phyloP scores from a whole-genome alignment of 2,888 invertebrate genomes.

The Platycnemis pennipes region DNA sequence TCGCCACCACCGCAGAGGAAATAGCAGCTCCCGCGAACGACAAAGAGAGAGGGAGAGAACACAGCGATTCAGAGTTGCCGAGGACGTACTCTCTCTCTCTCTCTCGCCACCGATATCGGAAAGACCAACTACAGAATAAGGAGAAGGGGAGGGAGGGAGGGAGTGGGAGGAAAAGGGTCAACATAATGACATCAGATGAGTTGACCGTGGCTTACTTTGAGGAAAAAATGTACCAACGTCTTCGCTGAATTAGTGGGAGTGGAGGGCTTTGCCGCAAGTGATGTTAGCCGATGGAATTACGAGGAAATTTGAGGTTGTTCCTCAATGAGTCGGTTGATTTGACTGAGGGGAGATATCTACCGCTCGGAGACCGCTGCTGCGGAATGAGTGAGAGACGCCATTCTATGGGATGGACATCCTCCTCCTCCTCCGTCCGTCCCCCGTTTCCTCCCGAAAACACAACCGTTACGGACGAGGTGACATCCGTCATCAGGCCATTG shows the following conservation, averaged over 20 bases:
- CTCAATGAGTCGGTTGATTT: background rate
- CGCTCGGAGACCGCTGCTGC: background rate
- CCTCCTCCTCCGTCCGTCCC: too few relatives aligned
- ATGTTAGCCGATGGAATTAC: slow-evolving; percentile 9
- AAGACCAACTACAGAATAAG: background rate
- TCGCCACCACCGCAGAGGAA: too few relatives aligned
- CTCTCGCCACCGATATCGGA: background rate
- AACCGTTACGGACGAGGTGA: background rate
- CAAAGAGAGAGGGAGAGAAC: too few relatives aligned
- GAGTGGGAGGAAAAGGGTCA: slow-evolving; percentile 33
- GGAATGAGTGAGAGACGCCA: background rate
- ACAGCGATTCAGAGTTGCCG: too few relatives aligned
- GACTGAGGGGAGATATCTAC: background rate
- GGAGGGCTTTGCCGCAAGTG: background rate
- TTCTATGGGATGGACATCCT: background rate
- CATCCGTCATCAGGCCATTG: too few relatives aligned
- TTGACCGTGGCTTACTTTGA: slow-evolving; percentile 51
- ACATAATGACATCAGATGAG: slow-evolving; percentile 55
- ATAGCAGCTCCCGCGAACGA: too few relatives aligned
- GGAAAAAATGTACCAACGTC: background rate
- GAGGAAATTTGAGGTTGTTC: background rate
- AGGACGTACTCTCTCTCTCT: too few relatives aligned
- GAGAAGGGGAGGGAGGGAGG: slow-evolving; percentile 71
- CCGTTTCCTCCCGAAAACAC: background rate
- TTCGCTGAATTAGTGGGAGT: slow-evolving; percentile 22